These are phyloP conservation scores for Oreortyx pictus DNA, from an alignment of 2,797 vertebrate species.

Conservation along the genomic window DNA sequence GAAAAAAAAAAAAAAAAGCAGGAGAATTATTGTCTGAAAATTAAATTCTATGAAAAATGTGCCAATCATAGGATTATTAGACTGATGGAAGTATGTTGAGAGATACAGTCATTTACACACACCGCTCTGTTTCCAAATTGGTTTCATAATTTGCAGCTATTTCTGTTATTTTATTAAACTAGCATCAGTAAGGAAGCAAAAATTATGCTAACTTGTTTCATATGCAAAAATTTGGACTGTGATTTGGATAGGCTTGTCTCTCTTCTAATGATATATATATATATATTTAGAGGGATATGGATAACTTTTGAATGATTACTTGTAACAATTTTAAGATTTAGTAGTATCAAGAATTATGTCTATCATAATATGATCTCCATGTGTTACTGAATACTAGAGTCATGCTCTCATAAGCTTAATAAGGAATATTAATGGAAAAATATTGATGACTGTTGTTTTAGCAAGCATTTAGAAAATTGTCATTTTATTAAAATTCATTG, in stretches of 20 bases:
- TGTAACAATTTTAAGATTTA: not conserved
- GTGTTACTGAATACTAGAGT: not conserved
- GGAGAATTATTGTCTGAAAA: not conserved
- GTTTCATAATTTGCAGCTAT: not conserved
- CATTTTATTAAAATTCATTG: constrained; percentile 35
- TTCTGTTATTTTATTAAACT: not conserved
- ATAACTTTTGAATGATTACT: not conserved
- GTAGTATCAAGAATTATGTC: not conserved
- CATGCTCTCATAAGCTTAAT: not conserved
- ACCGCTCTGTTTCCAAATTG: not conserved
- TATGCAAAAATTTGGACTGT: not conserved
- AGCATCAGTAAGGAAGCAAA: not conserved
- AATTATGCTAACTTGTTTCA: not conserved
- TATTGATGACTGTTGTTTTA: constrained; percentile 30
- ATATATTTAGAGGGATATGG: not conserved
- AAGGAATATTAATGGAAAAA: constrained; percentile 12
- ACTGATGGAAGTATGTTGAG: not conserved
- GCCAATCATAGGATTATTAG: not conserved
- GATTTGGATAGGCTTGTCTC: not conserved
- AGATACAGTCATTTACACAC: not conserved
- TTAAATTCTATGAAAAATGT: not conserved
- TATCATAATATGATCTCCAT: not conserved
- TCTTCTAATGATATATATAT: not conserved
- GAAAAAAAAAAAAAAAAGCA: not conserved
- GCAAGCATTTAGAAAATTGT: not conserved